A percentile compares a stretch with the other conserved stretches of the same genome.
Evolutionary conservation across 1,140 invertebrate species (phyloP).

Genomic region (Diorhabda carinulata): DNA sequence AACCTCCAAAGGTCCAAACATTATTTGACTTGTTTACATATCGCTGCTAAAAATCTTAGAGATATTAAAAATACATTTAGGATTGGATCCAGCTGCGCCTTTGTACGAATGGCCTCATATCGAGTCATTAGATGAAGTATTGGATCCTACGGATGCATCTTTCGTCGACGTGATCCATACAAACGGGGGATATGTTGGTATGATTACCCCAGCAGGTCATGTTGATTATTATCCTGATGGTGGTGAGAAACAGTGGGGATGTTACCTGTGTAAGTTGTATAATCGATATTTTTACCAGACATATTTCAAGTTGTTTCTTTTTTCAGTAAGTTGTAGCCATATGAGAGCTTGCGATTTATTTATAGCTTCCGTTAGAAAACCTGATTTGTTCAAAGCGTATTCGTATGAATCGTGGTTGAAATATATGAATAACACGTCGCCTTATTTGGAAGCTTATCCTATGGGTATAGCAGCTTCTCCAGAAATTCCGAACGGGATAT

Average conservation of each 20-base stretch:
- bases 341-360: slow-evolving; percentile 62
- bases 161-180: slow-evolving; percentile 54
- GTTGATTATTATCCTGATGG: slow-evolving; percentile 47
- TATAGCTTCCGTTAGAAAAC: slow-evolving; percentile 61
- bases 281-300: no score
- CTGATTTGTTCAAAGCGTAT: slow-evolving; percentile 54
- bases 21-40: no score
- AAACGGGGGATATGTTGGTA: slow-evolving; percentile 47
- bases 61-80: slow-evolving; percentile 19
- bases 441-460: slow-evolving; percentile 27
- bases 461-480: slow-evolving; percentile 40
- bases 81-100: slow-evolving; percentile 41
- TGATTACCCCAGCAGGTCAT: slow-evolving; percentile 48
- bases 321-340: slow-evolving; percentile 66
- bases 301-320: slow-evolving; percentile 2
- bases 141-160: slow-evolving; percentile 47
- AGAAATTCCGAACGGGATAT: slow-evolving; percentile 34
- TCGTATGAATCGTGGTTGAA: slow-evolving; percentile 57
- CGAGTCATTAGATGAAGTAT: slow-evolving; percentile 32
- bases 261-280: slow-evolving; percentile 32
- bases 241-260: slow-evolving; percentile 37
- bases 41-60: no score
- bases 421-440: slow-evolving; percentile 54
- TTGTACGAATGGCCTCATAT: slow-evolving; percentile 35
- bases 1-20: no score